phyloP scores from a whole-genome alignment of 2,797 vertebrate species.

The Limnodromus scolopaceus region DNA sequence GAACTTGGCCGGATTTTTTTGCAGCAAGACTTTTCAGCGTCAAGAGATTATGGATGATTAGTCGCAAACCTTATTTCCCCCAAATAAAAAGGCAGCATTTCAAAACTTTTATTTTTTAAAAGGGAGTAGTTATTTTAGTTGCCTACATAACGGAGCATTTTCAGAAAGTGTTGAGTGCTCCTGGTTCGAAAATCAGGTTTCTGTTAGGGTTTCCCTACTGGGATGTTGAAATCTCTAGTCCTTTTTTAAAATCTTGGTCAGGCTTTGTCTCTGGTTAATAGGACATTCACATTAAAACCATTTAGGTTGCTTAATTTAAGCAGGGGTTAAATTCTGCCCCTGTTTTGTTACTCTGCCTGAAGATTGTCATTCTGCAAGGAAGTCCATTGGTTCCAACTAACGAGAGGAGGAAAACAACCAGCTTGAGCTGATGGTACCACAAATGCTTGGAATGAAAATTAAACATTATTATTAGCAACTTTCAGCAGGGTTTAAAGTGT shows the following conservation, averaged over 20 bases:
- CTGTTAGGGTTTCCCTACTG: neutral
- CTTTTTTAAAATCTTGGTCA: slow-evolving; percentile 27
- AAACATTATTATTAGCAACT: slow-evolving; percentile 64
- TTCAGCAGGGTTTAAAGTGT: slow-evolving; percentile 68
- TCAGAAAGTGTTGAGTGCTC: neutral
- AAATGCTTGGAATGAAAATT: slow-evolving; percentile 46
- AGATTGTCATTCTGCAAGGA: neutral
- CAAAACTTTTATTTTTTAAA: neutral
- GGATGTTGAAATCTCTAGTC: neutral
- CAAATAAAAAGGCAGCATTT: neutral
- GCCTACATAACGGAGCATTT: neutral
- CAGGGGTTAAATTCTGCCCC: slow-evolving; percentile 6
- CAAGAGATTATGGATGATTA: neutral
- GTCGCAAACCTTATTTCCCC: neutral
- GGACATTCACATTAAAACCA: neutral
- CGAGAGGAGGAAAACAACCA: neutral
- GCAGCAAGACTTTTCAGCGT: neutral
- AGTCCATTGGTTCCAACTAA: neutral
- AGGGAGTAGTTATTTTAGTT: neutral
- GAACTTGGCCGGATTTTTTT: neutral
- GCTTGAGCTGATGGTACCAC: neutral
- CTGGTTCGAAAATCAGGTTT: neutral
- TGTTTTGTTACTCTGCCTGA: neutral
- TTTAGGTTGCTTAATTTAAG: slow-evolving; percentile 12
- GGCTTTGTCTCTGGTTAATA: slow-evolving; percentile 25